Base-by-base conservation (phyloP, 2,888 invertebrate genomes). In the Drosophila cracens region DNA sequence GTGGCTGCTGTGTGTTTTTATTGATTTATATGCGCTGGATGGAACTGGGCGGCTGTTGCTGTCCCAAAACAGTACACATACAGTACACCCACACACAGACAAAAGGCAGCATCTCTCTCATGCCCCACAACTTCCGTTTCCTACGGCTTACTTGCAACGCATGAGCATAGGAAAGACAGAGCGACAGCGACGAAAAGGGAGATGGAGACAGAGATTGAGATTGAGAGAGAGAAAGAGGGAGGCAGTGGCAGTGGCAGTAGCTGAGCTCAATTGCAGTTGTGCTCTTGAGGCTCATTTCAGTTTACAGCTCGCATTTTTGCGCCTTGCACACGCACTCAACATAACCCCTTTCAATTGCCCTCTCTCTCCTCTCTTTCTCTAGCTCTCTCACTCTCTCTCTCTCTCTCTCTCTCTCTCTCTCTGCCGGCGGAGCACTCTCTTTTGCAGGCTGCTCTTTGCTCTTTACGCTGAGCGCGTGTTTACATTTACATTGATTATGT, bases 401-500 rank as follows among this genome's bases (percentile, higher is more conserved):
- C 59, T 52, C 68, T 51, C 61, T 57, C 51, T 31, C 52, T 34
- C 52, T 33, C 51, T 25, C 73, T 31, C 60, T 59, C 60, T 58
- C 57, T 60, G 61, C 66, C 70, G 69, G 60, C 61, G 29, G 40
- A 31, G 60, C 51, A 63, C 67, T 60, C 69, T 61, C 56, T 66
- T 63, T 61, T 33, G 46, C 16, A 31, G 33, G 31, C 49, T 38
- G 59, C 53, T 64, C 58, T 68, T 48, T 36, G 58, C 69, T 61
- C 68, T 74, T 67, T 79, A 49, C 64, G 58, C 77, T 72, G 31
- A 61, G 38, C 54, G 56, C 49, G 64, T 66, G 79, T 76, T 79
- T 80, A 80, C 87, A 84, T 89, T 89, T 77, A 80, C 89, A 87
- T 85, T 87, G 87, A 87, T 87, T 87, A 89, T 89, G 87, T 87